Percentiles rank a stretch among this genome's conserved stretches.
Evolutionary conservation across 2,888 invertebrate species (phyloP).

Genomic region (Oxytorus armatus): DNA sequence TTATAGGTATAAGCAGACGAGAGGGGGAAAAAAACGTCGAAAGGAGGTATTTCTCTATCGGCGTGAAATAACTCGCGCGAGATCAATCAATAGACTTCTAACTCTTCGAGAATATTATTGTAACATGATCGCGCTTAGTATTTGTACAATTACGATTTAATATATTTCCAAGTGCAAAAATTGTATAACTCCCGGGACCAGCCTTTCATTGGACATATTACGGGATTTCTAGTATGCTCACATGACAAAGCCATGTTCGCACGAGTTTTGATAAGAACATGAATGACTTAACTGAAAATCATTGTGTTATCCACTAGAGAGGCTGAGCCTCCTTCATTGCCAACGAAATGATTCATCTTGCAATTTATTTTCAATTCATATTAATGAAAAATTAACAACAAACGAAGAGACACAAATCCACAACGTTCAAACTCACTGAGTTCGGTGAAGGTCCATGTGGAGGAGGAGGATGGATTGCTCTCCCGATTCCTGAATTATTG

Average conservation of each 20-base stretch:
- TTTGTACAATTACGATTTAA: background rate
- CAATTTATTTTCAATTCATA: background rate
- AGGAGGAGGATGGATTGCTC: conserved; percentile 54
- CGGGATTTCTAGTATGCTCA: background rate
- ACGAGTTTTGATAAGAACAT: background rate
- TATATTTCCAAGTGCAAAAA: background rate
- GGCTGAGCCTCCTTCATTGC: background rate
- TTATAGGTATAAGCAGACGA: conserved; percentile 25
- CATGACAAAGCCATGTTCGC: background rate
- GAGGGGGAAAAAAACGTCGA: background rate
- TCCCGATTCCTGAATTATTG: conserved; percentile 37
- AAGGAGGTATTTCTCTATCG: conserved; percentile 45
- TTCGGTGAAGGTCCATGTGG: conserved; percentile 55
- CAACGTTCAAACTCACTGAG: conserved; percentile 67
- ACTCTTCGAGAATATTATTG: conserved; percentile 1
- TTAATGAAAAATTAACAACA: background rate
- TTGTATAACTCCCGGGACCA: background rate
- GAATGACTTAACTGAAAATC: background rate
- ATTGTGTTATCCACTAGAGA: background rate
- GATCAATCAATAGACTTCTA: conserved; percentile 39
- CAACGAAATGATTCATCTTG: background rate
- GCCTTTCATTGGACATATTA: background rate
- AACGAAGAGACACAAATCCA: conserved; percentile 18
- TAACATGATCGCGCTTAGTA: background rate
- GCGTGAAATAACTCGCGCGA: conserved; percentile 41